Evolutionary conservation across 1,140 invertebrate species (phyloP).

Genomic region (Acyrthosiphon pisum): DNA sequence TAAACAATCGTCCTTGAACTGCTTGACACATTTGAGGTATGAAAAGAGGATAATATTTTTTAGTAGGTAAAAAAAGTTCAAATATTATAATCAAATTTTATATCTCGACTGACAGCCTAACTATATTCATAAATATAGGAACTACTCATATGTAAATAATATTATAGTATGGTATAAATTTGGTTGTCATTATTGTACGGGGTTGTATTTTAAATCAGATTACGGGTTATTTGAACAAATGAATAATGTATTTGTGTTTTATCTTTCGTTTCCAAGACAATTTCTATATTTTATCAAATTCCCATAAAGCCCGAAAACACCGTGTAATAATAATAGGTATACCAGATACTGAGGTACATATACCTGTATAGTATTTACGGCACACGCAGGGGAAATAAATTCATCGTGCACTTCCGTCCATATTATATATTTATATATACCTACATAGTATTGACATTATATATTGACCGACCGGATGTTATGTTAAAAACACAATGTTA

Average conservation of each 20-base stretch:
- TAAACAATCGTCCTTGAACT: neutral
- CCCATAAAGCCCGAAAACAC: neutral
- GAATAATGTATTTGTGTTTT: conserved; percentile 52
- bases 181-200: conserved; percentile 27
- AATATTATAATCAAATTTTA: conserved; percentile 34
- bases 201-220: conserved; percentile 27
- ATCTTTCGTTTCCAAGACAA: conserved; percentile 16
- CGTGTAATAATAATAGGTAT: neutral
- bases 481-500: neutral
- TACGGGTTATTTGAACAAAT: conserved; percentile 9
- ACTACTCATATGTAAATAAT: neutral
- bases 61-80: neutral
- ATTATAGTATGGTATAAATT: conserved; percentile 45
- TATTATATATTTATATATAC: neutral
- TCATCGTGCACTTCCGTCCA: neutral
- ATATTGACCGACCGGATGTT: neutral
- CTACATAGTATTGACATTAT: neutral
- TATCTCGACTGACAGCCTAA: neutral
- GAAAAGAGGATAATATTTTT: neutral
- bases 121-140: neutral
- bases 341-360: neutral
- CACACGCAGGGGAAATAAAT: neutral
- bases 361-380: neutral
- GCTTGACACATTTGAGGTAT: neutral
- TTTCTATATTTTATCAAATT: neutral